phyloP scores from a whole-genome alignment of 2,797 vertebrate genomes.

The Brotula barbata region DNA sequence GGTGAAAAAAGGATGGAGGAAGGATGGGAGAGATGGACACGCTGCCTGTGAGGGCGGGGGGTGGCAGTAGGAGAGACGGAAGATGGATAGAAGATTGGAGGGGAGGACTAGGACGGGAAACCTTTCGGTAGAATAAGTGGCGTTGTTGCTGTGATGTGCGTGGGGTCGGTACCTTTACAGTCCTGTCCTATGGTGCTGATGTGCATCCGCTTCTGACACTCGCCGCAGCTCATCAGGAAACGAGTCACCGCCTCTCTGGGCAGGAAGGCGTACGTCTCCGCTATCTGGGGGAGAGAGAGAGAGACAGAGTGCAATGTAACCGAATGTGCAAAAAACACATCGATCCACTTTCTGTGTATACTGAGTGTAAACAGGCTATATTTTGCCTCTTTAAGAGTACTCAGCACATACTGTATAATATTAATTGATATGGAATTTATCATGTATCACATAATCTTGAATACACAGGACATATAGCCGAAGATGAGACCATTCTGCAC shows the following conservation, averaged over 20 bases:
- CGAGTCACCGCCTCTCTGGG: constrained; percentile 88
- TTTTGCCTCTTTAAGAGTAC: too few species aligned
- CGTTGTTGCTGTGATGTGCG: too few species aligned
- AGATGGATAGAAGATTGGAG: background rate
- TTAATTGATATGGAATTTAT: too few species aligned
- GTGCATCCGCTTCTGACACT: constrained; percentile 93
- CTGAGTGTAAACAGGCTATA: too few species aligned
- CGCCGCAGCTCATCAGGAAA: constrained; percentile 89
- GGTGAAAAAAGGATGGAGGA: background rate
- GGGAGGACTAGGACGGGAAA: background rate
- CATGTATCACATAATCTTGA: too few species aligned
- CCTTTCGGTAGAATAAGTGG: background rate
- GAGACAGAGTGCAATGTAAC: constrained; percentile 7
- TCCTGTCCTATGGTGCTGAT: constrained; percentile 81
- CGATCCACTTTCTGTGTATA: too few species aligned
- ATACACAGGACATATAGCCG: too few species aligned
- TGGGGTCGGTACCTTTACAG: constrained; percentile 82
- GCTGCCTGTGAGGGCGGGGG: constrained; percentile 8
- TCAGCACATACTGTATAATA: too few species aligned
- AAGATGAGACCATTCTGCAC: too few species aligned
- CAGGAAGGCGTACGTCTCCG: constrained; percentile 89
- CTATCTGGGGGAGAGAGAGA: constrained; percentile 74
- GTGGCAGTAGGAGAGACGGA: background rate
- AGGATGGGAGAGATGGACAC: constrained; percentile 6
- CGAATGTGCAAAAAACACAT: too few species aligned